phyloP scores from a whole-genome alignment of 35 echinoderm and acorn worm species.

The Holothuria glaberrima region DNA sequence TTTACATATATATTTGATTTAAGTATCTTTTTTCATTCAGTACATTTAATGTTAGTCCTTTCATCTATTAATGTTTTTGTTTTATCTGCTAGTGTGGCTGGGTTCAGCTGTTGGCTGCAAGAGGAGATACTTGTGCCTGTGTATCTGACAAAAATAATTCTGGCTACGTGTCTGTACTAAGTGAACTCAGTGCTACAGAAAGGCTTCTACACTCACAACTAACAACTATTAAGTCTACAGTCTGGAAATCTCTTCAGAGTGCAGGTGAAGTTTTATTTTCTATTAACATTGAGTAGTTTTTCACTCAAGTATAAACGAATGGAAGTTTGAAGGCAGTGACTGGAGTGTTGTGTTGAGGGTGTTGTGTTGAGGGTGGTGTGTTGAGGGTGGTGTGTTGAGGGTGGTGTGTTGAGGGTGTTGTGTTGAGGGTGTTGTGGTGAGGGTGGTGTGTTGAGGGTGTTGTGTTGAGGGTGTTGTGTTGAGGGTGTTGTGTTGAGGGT shows the following conservation, averaged over 20 bases:
- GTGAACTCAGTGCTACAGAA: conserved; percentile 83
- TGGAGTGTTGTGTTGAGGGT: too few species aligned
- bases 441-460: too few species aligned
- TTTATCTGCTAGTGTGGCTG: conserved; percentile 78
- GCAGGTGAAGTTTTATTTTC: conserved; percentile 59
- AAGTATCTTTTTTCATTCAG: background rate
- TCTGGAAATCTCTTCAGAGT: conserved; percentile 79
- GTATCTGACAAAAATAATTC: conserved; percentile 84
- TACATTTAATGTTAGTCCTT: background rate
- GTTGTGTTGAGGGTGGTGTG: too few species aligned
- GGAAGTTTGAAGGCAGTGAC: too few species aligned
- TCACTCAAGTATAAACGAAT: too few species aligned
- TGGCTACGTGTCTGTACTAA: conserved; percentile 80
- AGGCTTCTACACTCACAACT: conserved; percentile 78
- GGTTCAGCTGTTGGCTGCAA: conserved; percentile 75
- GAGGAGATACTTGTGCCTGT: conserved; percentile 87
- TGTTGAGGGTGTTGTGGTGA: too few species aligned
- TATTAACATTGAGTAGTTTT: background rate
- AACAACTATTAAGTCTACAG: conserved; percentile 58
- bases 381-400: too few species aligned
- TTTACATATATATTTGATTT: too few species aligned
- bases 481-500: too few species aligned
- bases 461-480: too few species aligned
- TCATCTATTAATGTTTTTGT: too few species aligned
- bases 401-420: too few species aligned